Base-by-base conservation (phyloP, 2,113 vertebrate genomes). In the Leiothrix lutea region DNA sequence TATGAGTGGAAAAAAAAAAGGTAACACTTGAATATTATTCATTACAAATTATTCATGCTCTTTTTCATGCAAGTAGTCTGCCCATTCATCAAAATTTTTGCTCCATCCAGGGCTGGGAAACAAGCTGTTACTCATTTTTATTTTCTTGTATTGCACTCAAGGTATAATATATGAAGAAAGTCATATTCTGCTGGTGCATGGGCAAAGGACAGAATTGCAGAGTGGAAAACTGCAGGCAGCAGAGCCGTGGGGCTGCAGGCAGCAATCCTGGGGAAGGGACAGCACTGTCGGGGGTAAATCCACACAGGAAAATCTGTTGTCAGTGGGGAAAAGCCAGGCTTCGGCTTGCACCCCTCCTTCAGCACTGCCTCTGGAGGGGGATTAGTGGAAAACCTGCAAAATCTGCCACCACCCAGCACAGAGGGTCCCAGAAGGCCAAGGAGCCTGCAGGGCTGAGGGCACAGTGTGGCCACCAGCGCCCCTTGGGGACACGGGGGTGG, bases 91-190 rank as follows among this genome's bases (percentile, higher is more conserved):
- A 96, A 97, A 58, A 90, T 96, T 97, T 96, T 93, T 95, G 75
- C 92, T 94, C 86, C 88, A 94, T 96, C 92, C 88, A 92, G 57
- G 51, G 65, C 90, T 92, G 65, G 82, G 67, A 95, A 95, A 90
- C 56, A 92, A 94, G 96, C 88, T 94, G 94, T 96, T 96, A 96
- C 44, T 97, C 96, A 96, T 96, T 96, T 97, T 96, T 96, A 97
- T 94, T 92, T 96, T 90, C 94, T 84, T 90, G 75, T 78, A 74
- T 81, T 88, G 82, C 94, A 80, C 86, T 94, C 61, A 56, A 83
- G 65, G 75, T 73, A 40, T 93, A 90, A 96, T 90, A 79, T 86
- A 90, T 91, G 95, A 89, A 48, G 65, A 60, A 89, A 95, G 60
- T 81, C 65, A 38, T 72, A n/a, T 35, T 84, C 80, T 75, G 83